Conservation (phyloP, 2,888 invertebrate genomes). For the Leuctra nigra region DNA sequence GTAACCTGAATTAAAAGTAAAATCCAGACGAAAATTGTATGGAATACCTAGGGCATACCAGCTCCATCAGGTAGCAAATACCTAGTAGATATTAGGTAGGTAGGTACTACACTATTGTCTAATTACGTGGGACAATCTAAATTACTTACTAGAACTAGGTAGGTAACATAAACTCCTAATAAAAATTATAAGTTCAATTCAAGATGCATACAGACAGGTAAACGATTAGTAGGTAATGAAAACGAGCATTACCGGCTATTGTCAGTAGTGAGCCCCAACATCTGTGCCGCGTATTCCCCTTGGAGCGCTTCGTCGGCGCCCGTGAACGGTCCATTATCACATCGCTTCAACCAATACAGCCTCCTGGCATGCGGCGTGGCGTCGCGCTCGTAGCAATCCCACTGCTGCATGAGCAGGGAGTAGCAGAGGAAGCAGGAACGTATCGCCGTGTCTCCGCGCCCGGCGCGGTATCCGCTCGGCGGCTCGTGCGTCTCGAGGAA, state of each 20-base stretch:
- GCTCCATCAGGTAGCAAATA: no score
- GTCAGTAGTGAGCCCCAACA: constrained; percentile 67
- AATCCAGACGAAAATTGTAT: no score
- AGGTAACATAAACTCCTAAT: not conserved
- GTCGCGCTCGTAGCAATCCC: constrained; percentile 84
- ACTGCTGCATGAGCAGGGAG: constrained; percentile 79
- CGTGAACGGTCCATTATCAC: constrained; percentile 84
- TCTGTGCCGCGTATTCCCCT: constrained; percentile 88
- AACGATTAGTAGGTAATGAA: no score
- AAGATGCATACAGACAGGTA: no score
- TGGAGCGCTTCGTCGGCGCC: constrained; percentile 85
- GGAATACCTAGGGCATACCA: no score
- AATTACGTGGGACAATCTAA: no score
- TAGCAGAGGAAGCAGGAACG: constrained; percentile 77
- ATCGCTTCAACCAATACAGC: constrained; percentile 87
- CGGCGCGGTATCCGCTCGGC: constrained; percentile 58
- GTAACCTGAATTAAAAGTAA: no score
- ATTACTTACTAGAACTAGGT: not conserved
- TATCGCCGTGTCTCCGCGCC: constrained; percentile 30
- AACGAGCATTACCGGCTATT: no score
- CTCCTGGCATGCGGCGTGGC: constrained; percentile 80
- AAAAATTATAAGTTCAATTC: no score
- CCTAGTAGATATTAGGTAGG: no score
- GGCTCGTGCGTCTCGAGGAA: constrained; percentile 86
- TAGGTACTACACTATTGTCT: no score